A percentile compares a stretch with the other conserved stretches of the same genome.
These are phyloP conservation scores for Anneissia japonica DNA, from an alignment of 35 echinoderm and acorn worm genomes.

Conservation along the genomic window DNA sequence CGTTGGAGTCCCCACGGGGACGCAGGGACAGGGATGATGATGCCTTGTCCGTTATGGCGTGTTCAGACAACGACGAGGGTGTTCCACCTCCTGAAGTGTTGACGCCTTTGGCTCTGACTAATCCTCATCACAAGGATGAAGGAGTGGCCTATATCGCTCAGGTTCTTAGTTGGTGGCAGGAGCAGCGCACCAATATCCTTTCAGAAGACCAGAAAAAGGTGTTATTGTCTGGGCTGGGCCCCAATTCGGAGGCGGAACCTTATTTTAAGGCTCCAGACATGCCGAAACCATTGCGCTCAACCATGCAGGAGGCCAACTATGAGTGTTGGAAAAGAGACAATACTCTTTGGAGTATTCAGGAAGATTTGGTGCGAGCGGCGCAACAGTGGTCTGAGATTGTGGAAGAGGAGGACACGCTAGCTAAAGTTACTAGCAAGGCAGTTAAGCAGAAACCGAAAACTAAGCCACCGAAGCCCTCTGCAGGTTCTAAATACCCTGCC, in stretches of 20 bases:
- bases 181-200: neutral
- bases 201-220: constrained; percentile 4
- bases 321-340: constrained; percentile 16
- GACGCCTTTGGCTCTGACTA: neutral
- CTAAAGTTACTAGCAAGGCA: too few relatives aligned
- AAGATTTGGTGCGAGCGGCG: constrained; percentile 9
- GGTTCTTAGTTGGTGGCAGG: constrained; percentile 16
- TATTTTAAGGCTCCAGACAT: constrained; percentile 43
- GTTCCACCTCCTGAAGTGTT: too few relatives aligned
- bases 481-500: too few relatives aligned
- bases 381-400: too few relatives aligned
- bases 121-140: constrained; percentile 3
- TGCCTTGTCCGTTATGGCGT: too few relatives aligned
- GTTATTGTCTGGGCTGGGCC: neutral
- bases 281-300: neutral
- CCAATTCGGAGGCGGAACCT: neutral
- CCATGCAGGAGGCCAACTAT: constrained; percentile 10
- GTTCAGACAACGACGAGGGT: too few relatives aligned
- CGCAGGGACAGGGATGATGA: too few relatives aligned
- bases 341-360: constrained; percentile 31
- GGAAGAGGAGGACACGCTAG: too few relatives aligned
- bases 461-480: too few relatives aligned
- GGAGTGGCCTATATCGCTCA: neutral
- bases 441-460: too few relatives aligned
- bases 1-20: too few relatives aligned